Conservation (phyloP, 2,888 invertebrate genomes). For the Amiota mariae region DNA sequence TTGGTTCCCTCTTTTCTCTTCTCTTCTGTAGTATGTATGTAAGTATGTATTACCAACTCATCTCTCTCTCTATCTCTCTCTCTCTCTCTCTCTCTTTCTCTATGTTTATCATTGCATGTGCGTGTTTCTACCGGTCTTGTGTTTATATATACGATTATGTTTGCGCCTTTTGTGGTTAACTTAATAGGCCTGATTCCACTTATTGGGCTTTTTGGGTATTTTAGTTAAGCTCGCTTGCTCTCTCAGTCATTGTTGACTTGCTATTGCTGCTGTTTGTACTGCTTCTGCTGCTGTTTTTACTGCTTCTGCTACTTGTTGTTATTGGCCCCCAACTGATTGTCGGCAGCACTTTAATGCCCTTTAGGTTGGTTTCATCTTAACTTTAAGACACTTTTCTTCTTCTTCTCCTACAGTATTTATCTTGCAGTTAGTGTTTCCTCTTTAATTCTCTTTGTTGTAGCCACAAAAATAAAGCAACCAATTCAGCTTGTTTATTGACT, state of each 20-base stretch:
- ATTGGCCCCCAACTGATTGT: conserved; percentile 21
- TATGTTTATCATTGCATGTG: not conserved
- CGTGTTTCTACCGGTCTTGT: conserved; percentile 4
- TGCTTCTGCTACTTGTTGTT: conserved; percentile 27
- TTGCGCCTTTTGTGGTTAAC: conserved; percentile 25
- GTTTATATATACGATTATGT: conserved; percentile 7
- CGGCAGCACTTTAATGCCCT: conserved; percentile 17
- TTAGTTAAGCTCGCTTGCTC: too few species aligned
- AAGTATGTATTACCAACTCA: too few species aligned
- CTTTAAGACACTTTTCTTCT: too few species aligned
- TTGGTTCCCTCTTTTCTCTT: not conserved
- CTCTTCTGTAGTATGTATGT: too few species aligned
- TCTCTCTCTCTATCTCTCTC: too few species aligned
- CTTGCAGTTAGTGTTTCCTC: not conserved
- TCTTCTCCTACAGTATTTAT: too few species aligned
- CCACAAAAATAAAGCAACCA: not conserved
- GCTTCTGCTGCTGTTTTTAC: conserved; percentile 54
- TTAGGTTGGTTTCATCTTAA: not conserved
- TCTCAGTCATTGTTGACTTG: conserved; percentile 30
- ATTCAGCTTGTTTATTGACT: conserved; percentile 9
- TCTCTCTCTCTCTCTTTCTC: not conserved
- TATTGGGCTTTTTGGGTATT: conserved; percentile 26
- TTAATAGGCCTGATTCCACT: conserved; percentile 45
- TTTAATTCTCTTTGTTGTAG: not conserved
- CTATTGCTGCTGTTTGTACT: conserved; percentile 57